Conservation (phyloP, 2,113 vertebrate genomes). For the Desmodus rotundus region DNA sequence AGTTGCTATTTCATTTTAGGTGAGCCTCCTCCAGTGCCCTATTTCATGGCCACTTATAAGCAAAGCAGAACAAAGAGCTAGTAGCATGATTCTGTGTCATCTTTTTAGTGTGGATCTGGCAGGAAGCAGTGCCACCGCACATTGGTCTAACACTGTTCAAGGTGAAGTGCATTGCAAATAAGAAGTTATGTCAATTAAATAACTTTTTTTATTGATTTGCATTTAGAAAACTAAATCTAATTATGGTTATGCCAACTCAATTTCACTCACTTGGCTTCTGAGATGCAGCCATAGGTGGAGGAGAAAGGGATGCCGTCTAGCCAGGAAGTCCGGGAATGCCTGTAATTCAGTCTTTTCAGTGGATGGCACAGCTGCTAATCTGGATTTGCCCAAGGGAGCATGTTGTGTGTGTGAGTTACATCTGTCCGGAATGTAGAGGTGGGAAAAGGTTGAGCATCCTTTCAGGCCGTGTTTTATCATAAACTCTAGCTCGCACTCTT, state of each 20-base stretch:
- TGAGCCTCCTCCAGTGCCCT: neutral
- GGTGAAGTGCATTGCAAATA: neutral
- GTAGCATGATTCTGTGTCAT: neutral
- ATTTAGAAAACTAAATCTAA: neutral
- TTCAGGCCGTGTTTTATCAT: no score
- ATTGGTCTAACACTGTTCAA: neutral
- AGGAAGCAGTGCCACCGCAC: neutral
- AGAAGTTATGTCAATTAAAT: neutral
- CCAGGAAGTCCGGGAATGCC: neutral
- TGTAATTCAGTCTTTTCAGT: neutral
- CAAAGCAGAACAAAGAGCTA: constrained; percentile 3
- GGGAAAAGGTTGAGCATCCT: neutral
- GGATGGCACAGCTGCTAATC: neutral
- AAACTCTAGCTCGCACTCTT: neutral
- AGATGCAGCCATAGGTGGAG: neutral
- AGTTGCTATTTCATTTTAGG: neutral
- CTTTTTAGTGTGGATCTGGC: neutral
- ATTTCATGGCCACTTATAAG: neutral
- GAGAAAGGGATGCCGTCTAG: neutral
- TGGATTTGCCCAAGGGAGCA: neutral
- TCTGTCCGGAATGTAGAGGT: neutral
- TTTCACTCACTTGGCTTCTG: neutral
- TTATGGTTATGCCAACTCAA: neutral
- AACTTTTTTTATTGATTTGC: neutral
- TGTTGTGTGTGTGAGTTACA: neutral